Evolutionary conservation across 2,113 vertebrate genomes (phyloP), one percentile per base, ranked within the genome.

Genomic region (Poicephalus meyeri): DNA sequence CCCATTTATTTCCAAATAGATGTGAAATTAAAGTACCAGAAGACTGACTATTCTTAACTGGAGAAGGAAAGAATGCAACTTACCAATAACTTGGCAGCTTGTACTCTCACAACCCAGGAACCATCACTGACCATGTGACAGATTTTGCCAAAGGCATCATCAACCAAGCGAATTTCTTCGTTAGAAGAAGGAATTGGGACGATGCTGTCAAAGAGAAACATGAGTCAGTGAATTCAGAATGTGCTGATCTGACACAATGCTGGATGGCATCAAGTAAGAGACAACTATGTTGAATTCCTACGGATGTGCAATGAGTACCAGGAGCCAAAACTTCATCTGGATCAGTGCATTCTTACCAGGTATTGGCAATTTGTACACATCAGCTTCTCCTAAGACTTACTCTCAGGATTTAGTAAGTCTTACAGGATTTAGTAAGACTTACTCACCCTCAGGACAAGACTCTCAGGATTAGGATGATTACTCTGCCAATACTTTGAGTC

Each of bases 91-190:
- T 99, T 99, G 6, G 99, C 97, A 10, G 99, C 99, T 96, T 99
- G 99, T 60, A 99, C 99, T 77, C 99, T 98, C 65, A 99, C 99
- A 56, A 99, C 98, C 99, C 99, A 99, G 80, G 99, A 99, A 16
- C 99, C 99, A 46, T 99, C 99, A 17, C 99, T 99, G 96, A 99
- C 99, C 99, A 99, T 99, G 95, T 99, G 99, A 91, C 99, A 99
- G 88, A 99, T 99, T 97, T 99, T 99, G 60, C 99, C 99, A 79
- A 99, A 99, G 0, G 99, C 99, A 79, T 99, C 99, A 77, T 99
- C 99, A 5, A 99, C 98, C 94, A 99, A 97, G 20, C 99, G 98
- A 86, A 99, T 99, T 98, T 99, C 99, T 95, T 99, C 99, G 42
- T 99, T 99, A 94, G 99, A 99, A 20, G 99, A 99, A 6, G 99